phyloP scores from a whole-genome alignment of 2,888 invertebrate species.

The Acronicta alni region DNA sequence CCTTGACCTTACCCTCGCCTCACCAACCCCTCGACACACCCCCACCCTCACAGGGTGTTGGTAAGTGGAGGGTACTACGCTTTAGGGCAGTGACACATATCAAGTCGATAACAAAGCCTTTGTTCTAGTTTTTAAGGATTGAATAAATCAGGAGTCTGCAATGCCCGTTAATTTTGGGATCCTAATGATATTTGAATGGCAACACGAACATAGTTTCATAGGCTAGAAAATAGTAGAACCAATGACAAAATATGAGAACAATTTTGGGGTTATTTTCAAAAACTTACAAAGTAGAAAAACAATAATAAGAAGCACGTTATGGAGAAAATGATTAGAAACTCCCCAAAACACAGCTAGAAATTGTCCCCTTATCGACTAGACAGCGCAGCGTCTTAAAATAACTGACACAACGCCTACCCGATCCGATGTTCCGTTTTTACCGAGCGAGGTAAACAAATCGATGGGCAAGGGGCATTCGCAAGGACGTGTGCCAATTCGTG shows the following conservation, averaged over 20 bases:
- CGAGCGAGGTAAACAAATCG: constrained; percentile 65
- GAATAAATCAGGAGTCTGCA: constrained; percentile 8
- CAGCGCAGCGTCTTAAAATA: constrained; percentile 54
- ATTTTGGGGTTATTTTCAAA: no score
- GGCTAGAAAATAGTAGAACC: no score
- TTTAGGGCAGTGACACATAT: constrained; percentile 47
- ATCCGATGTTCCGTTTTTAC: constrained; percentile 55
- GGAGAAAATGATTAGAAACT: constrained; percentile 5
- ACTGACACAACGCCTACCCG: constrained; percentile 58
- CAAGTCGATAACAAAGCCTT: constrained; percentile 46
- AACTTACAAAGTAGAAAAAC: no score
- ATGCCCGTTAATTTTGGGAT: not conserved
- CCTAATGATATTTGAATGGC: no score
- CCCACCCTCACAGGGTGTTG: constrained; percentile 41
- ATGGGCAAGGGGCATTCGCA: constrained; percentile 54
- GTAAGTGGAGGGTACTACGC: constrained; percentile 37
- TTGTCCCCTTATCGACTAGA: constrained; percentile 22
- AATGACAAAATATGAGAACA: no score
- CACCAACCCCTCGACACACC: constrained; percentile 49
- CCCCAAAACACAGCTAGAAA: not conserved
- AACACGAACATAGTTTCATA: no score
- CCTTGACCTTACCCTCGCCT: constrained; percentile 82
- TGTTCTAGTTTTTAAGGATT: constrained; percentile 45
- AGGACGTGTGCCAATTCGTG: constrained; percentile 47
- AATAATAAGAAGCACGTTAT: not conserved